Conservation (phyloP, 1,140 invertebrate genomes). For the Pseudomyrmex gracilis region DNA sequence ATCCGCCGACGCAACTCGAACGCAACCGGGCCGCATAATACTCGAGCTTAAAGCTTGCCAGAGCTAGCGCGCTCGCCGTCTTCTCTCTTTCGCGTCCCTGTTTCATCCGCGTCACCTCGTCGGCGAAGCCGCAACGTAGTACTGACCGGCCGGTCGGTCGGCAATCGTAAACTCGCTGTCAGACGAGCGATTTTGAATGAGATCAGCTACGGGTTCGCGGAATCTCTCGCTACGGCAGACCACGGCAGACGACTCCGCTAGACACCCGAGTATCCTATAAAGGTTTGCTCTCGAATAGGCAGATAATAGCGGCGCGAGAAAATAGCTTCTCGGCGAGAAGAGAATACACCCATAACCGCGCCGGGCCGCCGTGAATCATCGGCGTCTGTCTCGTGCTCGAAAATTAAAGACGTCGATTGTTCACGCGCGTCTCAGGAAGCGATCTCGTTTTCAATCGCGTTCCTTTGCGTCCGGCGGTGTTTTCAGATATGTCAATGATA, state of each 20-base stretch:
- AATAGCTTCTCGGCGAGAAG: slow-evolving; percentile 57
- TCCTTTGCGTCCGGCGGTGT: background rate
- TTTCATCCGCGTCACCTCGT: background rate
- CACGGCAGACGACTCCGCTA: slow-evolving; percentile 55
- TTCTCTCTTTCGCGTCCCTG: background rate
- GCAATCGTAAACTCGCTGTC: slow-evolving; percentile 67
- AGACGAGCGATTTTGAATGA: slow-evolving; percentile 48
- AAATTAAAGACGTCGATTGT: slow-evolving; percentile 71
- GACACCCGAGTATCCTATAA: slow-evolving; percentile 60
- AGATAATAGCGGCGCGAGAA: slow-evolving; percentile 54
- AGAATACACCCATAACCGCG: slow-evolving; percentile 59
- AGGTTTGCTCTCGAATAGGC: slow-evolving; percentile 57
- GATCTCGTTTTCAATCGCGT: background rate
- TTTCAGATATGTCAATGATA: slow-evolving; percentile 19
- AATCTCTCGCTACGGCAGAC: slow-evolving; percentile 55
- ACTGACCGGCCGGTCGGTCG: slow-evolving; percentile 4
- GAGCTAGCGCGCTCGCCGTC: slow-evolving; percentile 55
- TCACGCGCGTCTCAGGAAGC: slow-evolving; percentile 25
- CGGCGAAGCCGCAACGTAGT: slow-evolving; percentile 24
- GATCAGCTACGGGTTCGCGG: slow-evolving; percentile 62
- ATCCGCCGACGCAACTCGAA: slow-evolving; percentile 80
- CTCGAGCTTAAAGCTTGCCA: slow-evolving; percentile 66
- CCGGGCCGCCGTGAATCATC: slow-evolving; percentile 75
- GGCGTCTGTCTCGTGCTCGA: slow-evolving; percentile 63
- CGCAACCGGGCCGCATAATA: slow-evolving; percentile 61